A percentile compares a stretch with the other conserved stretches of the same genome.
Evolutionary conservation across 2,113 vertebrate genomes (phyloP).

Genomic region (Phylloscopus trochilus): DNA sequence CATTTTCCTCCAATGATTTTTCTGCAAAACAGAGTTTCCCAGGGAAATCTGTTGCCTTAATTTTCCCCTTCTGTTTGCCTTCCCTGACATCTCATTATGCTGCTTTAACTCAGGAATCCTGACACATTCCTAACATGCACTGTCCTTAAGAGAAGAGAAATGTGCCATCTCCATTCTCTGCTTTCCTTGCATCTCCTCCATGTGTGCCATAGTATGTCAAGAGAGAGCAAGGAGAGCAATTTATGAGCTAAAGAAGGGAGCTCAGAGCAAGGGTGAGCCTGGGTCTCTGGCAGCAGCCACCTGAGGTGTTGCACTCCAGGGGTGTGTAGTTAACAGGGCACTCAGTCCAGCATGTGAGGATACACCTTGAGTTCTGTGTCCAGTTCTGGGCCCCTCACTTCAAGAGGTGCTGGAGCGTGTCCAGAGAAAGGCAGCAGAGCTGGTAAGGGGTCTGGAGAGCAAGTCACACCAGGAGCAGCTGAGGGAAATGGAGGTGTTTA

Average conservation of each 20-base stretch:
- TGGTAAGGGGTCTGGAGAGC: neutral
- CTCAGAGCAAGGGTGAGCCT: rapidly evolving
- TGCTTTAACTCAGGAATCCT: neutral
- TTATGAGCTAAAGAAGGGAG: neutral
- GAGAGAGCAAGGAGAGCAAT: neutral
- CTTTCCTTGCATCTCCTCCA: neutral
- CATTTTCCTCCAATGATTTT: neutral
- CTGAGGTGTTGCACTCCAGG: neutral
- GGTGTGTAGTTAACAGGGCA: neutral
- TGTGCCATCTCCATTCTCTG: neutral
- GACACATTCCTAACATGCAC: neutral
- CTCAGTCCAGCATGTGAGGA: neutral
- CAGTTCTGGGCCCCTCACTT: neutral
- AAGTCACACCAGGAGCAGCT: neutral
- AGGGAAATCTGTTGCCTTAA: neutral
- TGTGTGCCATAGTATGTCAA: neutral
- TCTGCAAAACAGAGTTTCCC: slow-evolving; percentile 20
- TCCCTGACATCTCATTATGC: neutral
- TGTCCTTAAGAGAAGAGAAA: neutral
- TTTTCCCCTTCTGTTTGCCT: neutral
- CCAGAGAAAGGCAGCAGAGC: neutral
- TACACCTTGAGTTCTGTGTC: neutral
- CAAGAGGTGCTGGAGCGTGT: neutral
- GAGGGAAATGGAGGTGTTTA: neutral
- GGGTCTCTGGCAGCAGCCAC: neutral